Conservation (phyloP, 2,797 vertebrate species). For the Sebastes taczanowskii region DNA sequence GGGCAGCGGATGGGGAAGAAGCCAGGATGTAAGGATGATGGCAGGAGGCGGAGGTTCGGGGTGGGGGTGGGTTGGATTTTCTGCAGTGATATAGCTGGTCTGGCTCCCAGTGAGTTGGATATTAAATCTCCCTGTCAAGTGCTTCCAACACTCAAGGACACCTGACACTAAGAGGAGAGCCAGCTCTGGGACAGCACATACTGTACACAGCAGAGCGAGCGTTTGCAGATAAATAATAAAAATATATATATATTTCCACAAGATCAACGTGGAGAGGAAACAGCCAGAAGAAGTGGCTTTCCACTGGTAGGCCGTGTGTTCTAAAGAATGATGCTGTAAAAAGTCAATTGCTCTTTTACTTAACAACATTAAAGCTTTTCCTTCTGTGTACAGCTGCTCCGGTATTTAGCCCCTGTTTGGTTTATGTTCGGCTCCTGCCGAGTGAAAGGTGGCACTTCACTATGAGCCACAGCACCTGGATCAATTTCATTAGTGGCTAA, state of each 20-base stretch:
- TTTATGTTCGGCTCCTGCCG: slow-evolving; percentile 64
- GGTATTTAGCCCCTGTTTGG: slow-evolving; percentile 58
- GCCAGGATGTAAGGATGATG: slow-evolving; percentile 75
- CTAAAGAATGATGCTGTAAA: slow-evolving; percentile 27
- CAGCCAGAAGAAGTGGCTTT: neutral
- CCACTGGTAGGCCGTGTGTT: neutral
- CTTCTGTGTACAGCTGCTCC: slow-evolving; percentile 32
- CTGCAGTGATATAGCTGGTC: slow-evolving; percentile 90
- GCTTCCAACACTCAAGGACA: slow-evolving; percentile 90
- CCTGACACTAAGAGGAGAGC: slow-evolving; percentile 81
- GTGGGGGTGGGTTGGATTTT: slow-evolving; percentile 56
- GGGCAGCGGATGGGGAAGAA: slow-evolving; percentile 62
- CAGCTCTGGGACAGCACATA: slow-evolving; percentile 57
- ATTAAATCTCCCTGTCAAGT: slow-evolving; percentile 94
- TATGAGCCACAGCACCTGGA: slow-evolving; percentile 88
- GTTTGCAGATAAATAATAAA: slow-evolving; percentile 4
- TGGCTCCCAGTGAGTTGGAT: slow-evolving; percentile 89
- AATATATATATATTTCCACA: neutral
- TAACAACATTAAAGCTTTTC: slow-evolving; percentile 49
- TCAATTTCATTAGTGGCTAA: slow-evolving; percentile 90
- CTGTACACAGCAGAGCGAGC: slow-evolving; percentile 30
- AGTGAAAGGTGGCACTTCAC: slow-evolving; percentile 82
- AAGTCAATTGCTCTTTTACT: slow-evolving; percentile 34
- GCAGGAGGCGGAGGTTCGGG: slow-evolving; percentile 68
- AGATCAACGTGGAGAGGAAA: slow-evolving; percentile 28